phyloP scores from a whole-genome alignment of 2,113 vertebrate genomes.

The Ochotona princeps region DNA sequence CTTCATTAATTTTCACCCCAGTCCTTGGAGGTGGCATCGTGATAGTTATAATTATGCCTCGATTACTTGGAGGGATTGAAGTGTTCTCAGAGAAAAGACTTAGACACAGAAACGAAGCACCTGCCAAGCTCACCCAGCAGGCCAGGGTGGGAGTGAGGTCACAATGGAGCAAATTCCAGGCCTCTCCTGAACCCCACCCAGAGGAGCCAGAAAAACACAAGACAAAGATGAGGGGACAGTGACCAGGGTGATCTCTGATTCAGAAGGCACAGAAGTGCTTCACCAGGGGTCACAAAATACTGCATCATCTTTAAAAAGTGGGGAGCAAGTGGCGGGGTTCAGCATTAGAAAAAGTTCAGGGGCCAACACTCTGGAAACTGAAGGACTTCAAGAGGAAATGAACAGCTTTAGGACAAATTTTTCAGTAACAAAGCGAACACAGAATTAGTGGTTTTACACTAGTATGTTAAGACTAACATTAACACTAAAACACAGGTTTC shows the following conservation, averaged over 20 bases:
- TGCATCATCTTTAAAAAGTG: too few relatives aligned
- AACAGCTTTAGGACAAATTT: slow-evolving; percentile 65
- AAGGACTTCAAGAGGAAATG: slow-evolving; percentile 68
- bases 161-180: not conserved
- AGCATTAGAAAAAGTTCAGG: too few relatives aligned
- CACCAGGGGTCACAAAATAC: not conserved
- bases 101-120: not conserved
- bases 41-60: slow-evolving; percentile 42
- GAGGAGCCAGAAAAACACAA: too few relatives aligned
- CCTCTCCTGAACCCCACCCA: too few relatives aligned
- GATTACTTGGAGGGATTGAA: not conserved
- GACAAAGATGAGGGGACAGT: too few relatives aligned
- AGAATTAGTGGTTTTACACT: slow-evolving; percentile 75
- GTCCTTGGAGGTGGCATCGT: slow-evolving; percentile 12
- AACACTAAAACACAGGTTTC: slow-evolving; percentile 86
- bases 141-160: not conserved
- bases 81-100: slow-evolving; percentile 33
- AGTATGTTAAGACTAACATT: slow-evolving; percentile 80
- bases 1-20: slow-evolving; percentile 63
- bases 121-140: not conserved
- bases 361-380: slow-evolving; percentile 51
- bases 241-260: not conserved
- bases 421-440: slow-evolving; percentile 75
- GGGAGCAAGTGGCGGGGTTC: too few relatives aligned
- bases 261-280: not conserved